phyloP scores from a whole-genome alignment of 2,888 invertebrate genomes.

The Epistrophe grossulariae region DNA sequence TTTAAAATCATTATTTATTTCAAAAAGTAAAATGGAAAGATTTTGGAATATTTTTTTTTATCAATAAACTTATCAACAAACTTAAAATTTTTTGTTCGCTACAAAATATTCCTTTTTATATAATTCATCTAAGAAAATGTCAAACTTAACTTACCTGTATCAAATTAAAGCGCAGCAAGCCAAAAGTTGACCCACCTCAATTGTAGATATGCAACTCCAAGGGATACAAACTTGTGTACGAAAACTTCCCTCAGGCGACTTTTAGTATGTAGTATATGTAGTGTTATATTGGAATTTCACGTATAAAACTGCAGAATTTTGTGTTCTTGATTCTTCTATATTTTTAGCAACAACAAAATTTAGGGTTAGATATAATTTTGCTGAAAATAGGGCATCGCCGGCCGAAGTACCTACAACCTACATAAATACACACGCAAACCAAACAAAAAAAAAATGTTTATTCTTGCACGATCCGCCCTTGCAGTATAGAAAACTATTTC shows the following conservation, averaged over 20 bases:
- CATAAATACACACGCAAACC: conserved; percentile 23
- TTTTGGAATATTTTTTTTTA: too few relatives aligned
- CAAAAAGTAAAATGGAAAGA: too few relatives aligned
- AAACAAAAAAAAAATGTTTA: conserved; percentile 1
- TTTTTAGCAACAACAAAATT: conserved; percentile 32
- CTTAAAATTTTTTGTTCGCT: too few relatives aligned
- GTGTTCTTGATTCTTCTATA: not conserved
- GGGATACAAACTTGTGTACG: not conserved
- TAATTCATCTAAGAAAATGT: not conserved
- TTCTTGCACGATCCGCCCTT: conserved; percentile 48
- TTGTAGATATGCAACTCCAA: conserved; percentile 2
- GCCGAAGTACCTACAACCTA: not conserved
- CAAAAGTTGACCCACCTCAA: conserved; percentile 26
- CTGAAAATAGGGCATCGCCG: conserved; percentile 61
- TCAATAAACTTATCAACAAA: too few relatives aligned
- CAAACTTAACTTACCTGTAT: conserved; percentile 53
- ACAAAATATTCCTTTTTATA: too few relatives aligned
- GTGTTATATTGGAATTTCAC: not conserved
- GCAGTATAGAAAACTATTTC: conserved; percentile 19
- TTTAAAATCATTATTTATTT: too few relatives aligned
- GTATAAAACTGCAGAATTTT: not conserved
- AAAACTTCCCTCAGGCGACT: not conserved
- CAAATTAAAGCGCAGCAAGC: conserved; percentile 32
- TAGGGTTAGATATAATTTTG: conserved; percentile 42
- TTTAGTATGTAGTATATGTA: not conserved